phyloP scores from a whole-genome alignment of 2,113 vertebrate species.

The Syngnathus floridae region DNA sequence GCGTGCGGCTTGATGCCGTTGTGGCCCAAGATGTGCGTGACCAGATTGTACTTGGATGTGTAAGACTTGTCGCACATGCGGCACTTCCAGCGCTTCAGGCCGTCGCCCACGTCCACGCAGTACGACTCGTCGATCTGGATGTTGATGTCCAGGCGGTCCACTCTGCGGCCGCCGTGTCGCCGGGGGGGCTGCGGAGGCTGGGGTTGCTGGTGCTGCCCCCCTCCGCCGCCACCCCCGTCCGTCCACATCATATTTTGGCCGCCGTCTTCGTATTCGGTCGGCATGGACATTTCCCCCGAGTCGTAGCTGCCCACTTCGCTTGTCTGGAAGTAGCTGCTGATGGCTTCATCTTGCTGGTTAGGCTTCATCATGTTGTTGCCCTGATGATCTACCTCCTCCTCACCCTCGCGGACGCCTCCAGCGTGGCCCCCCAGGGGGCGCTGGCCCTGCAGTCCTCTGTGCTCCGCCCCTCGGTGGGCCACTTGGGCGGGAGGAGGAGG shows the following conservation, averaged over 20 bases:
- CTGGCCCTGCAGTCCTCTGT: conserved; percentile 55
- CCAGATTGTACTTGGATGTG: conserved; percentile 98
- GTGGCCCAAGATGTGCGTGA: conserved; percentile 96
- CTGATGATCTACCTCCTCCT: conserved; percentile 64
- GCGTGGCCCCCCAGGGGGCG: conserved; percentile 49
- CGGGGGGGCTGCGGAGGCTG: conserved; percentile 55
- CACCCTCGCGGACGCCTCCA: conserved; percentile 44
- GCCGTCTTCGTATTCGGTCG: conserved; percentile 72
- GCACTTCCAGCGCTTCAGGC: conserved; percentile 95
- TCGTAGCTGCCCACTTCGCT: conserved; percentile 71
- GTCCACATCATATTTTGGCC: conserved; percentile 69
- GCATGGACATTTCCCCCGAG: conserved; percentile 70
- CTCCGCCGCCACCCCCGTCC: conserved; percentile 58
- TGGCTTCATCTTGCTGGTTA: conserved; percentile 64
- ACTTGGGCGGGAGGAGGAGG: conserved; percentile 55
- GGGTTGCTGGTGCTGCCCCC: conserved; percentile 48
- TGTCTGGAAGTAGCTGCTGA: conserved; percentile 75
- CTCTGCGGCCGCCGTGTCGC: conserved; percentile 74
- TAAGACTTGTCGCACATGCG: conserved; percentile 98
- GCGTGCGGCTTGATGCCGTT: conserved; percentile 95
- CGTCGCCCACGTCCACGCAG: conserved; percentile 89
- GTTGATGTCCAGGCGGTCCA: conserved; percentile 94
- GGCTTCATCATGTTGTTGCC: conserved; percentile 65
- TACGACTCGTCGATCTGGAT: conserved; percentile 97
- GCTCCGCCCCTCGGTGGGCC: conserved; percentile 50